phyloP scores from a whole-genome alignment of 2,797 vertebrate species.

The Ceryle rudis region DNA sequence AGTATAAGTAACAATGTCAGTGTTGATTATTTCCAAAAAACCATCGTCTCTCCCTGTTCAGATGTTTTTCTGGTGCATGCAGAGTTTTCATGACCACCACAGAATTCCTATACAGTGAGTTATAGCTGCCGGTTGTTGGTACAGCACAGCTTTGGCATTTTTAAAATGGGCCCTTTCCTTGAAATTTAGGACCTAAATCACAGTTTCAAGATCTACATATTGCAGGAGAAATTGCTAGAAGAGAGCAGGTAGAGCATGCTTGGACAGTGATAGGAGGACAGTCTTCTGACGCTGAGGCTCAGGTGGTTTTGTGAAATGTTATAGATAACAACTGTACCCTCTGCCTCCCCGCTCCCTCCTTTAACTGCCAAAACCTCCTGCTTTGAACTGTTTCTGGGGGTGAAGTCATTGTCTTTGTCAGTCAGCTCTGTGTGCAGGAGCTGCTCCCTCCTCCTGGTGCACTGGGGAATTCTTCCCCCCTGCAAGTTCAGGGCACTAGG shows the following conservation, averaged over 20 bases:
- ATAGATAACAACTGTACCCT: neutral
- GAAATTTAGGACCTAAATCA: neutral
- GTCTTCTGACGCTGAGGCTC: neutral
- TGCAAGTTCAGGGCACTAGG: neutral
- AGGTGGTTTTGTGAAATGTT: neutral
- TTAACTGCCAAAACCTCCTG: neutral
- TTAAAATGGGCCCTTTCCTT: neutral
- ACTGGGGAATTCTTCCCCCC: no score
- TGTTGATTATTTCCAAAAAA: neutral
- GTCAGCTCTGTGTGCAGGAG: neutral
- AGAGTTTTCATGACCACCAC: neutral
- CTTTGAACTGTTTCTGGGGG: no score
- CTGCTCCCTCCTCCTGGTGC: neutral
- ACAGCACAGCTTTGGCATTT: neutral
- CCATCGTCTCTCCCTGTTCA: neutral
- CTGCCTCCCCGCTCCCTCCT: neutral
- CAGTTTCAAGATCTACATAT: neutral
- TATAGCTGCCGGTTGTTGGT: neutral
- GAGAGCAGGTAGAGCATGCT: neutral
- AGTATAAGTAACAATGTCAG: neutral
- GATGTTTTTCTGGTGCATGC: neutral
- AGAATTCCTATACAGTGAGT: neutral
- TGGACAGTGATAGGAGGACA: neutral
- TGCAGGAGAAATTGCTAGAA: neutral
- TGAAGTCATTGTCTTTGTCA: no score